Evolutionary conservation across 2,797 vertebrate species (phyloP).

Genomic region (Anomalospiza imberbis): DNA sequence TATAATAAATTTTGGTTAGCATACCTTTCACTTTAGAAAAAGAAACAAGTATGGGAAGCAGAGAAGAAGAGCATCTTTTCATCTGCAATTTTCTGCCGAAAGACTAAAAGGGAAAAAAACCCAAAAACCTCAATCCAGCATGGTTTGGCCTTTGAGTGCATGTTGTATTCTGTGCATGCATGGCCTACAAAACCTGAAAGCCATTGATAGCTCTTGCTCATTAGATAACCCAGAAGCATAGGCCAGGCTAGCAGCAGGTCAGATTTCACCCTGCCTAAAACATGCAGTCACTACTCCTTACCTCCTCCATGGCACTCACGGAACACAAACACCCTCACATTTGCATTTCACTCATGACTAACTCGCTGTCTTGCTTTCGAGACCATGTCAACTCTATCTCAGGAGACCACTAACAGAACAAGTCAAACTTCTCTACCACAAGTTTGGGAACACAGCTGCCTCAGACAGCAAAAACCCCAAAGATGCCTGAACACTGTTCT

Average conservation of each 20-base stretch:
- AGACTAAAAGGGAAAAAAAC: rapidly evolving
- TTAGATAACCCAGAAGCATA: neutral
- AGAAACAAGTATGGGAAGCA: neutral
- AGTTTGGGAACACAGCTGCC: neutral
- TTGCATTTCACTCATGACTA: neutral
- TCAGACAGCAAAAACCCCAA: neutral
- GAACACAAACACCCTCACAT: rapidly evolving
- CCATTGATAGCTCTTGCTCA: neutral
- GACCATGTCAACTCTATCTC: neutral
- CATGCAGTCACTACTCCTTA: neutral
- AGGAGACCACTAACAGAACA: neutral
- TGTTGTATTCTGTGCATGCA: neutral
- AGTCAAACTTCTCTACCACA: neutral
- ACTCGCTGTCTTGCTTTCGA: neutral
- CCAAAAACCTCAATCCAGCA: neutral
- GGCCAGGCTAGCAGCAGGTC: neutral
- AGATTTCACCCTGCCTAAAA: neutral
- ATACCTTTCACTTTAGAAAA: neutral
- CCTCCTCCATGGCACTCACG: neutral
- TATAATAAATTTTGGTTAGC: neutral
- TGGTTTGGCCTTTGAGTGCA: neutral
- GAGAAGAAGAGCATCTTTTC: neutral
- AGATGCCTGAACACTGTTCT: neutral
- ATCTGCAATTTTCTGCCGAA: neutral
- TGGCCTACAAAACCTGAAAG: neutral